These are phyloP conservation scores for Octodon degus DNA, from an alignment of 2,113 vertebrate species.

Conservation along the genomic window DNA sequence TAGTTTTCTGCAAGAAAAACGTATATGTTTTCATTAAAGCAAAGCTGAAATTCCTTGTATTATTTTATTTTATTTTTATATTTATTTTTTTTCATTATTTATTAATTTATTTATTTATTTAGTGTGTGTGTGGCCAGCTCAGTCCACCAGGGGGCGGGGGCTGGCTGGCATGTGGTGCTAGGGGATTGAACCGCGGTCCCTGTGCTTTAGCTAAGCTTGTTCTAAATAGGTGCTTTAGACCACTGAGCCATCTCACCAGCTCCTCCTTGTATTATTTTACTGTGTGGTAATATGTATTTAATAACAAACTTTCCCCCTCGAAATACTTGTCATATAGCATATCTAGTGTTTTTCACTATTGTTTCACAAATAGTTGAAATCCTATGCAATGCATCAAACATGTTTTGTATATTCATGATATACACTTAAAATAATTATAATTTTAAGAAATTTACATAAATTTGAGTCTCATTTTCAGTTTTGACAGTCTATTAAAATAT, in stretches of 20 bases:
- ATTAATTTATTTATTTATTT: too few species aligned
- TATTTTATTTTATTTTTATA: too few species aligned
- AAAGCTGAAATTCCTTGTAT: conserved; percentile 40
- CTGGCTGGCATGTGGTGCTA: too few species aligned
- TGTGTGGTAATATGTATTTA: conserved; percentile 17
- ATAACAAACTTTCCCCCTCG: neutral
- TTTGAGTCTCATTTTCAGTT: neutral
- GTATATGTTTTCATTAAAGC: neutral
- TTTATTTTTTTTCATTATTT: too few species aligned
- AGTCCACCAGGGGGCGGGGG: too few species aligned
- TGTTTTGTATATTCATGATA: conserved; percentile 37
- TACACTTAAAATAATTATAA: conserved; percentile 32
- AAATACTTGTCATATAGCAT: neutral
- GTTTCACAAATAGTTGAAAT: conserved; percentile 42
- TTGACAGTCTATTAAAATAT: conserved; percentile 41
- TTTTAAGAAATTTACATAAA: conserved; percentile 42
- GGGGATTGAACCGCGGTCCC: too few species aligned
- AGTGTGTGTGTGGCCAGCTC: too few species aligned
- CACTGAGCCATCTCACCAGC: too few species aligned
- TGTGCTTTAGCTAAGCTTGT: too few species aligned
- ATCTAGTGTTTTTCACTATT: conserved; percentile 15
- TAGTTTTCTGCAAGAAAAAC: conserved; percentile 31
- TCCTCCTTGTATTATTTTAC: conserved; percentile 19
- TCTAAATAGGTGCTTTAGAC: too few species aligned
- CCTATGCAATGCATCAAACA: neutral